Evolutionary conservation across 2,888 invertebrate genomes (phyloP).

Genomic region (Bellardia pandia): DNA sequence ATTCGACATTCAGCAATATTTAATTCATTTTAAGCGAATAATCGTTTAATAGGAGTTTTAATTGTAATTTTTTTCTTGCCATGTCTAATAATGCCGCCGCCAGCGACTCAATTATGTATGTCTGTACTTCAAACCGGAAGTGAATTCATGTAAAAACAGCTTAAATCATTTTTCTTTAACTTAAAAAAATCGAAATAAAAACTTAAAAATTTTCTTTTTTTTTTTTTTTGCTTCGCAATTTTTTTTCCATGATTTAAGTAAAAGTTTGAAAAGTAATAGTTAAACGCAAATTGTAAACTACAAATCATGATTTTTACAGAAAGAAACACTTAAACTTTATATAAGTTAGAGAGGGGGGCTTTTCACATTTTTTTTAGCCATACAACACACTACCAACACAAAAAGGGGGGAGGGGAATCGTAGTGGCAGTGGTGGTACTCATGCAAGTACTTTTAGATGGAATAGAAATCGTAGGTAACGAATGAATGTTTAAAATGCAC

Average conservation of each 20-base stretch:
- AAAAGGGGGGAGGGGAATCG: background rate
- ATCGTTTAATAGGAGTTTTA: too few relatives aligned
- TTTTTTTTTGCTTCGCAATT: background rate
- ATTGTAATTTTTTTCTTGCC: too few relatives aligned
- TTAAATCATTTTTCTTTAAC: conserved; percentile 12
- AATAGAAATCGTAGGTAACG: conserved; percentile 51
- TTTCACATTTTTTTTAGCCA: background rate
- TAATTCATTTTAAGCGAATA: too few relatives aligned
- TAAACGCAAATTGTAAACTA: conserved; percentile 49
- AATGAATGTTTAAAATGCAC: conserved; percentile 28
- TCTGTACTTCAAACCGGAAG: conserved; percentile 30
- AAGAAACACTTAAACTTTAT: conserved; percentile 45
- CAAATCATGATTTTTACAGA: conserved; percentile 53
- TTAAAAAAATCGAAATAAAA: background rate
- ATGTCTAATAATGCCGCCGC: too few relatives aligned
- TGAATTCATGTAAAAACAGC: conserved; percentile 1
- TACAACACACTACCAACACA: background rate
- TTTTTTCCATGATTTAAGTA: conserved; percentile 25
- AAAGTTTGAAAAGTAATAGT: conserved; percentile 27
- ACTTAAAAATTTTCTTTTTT: background rate
- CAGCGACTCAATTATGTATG: background rate
- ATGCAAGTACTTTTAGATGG: conserved; percentile 40
- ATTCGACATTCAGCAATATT: too few relatives aligned
- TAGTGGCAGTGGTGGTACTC: conserved; percentile 1
- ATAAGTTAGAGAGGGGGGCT: conserved; percentile 18